phyloP scores from a whole-genome alignment of 2,113 vertebrate genomes.

The Cyanoderma ruficeps region DNA sequence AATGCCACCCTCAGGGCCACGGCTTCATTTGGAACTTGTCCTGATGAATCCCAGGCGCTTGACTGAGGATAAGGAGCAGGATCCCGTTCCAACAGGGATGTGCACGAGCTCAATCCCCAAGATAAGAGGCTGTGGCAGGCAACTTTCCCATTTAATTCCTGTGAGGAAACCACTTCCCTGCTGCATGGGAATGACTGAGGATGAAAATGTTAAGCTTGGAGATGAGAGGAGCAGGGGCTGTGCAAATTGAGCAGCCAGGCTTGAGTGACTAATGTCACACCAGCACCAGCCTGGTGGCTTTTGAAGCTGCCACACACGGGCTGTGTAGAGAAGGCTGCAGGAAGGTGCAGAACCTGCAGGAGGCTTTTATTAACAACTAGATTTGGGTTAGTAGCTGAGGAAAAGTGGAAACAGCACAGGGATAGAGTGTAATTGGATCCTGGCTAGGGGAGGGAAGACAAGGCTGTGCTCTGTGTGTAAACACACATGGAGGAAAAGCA shows the following conservation, averaged over 20 bases:
- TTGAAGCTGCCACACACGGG: background rate
- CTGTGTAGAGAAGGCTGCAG: background rate
- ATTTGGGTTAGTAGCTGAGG: background rate
- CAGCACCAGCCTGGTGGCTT: background rate
- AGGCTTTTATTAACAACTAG: background rate
- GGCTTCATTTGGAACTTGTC: background rate
- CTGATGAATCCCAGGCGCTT: background rate
- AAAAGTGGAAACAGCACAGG: background rate
- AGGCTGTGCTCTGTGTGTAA: background rate
- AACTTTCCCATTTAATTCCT: background rate
- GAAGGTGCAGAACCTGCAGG: background rate
- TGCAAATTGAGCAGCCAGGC: background rate
- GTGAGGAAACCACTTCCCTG: background rate
- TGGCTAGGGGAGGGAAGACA: background rate
- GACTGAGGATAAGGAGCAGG: background rate
- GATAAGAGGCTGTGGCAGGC: background rate
- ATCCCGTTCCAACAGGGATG: background rate
- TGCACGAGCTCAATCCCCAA: background rate
- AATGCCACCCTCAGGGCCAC: background rate
- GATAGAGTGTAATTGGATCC: background rate
- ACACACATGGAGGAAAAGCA: background rate
- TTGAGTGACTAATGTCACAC: background rate
- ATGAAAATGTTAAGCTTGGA: background rate
- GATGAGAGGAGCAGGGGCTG: background rate
- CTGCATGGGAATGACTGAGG: background rate